Percentiles rank a stretch among this genome's conserved stretches.
phyloP scores from a whole-genome alignment of 2,797 vertebrate genomes.

The Etheostoma perlongum region DNA sequence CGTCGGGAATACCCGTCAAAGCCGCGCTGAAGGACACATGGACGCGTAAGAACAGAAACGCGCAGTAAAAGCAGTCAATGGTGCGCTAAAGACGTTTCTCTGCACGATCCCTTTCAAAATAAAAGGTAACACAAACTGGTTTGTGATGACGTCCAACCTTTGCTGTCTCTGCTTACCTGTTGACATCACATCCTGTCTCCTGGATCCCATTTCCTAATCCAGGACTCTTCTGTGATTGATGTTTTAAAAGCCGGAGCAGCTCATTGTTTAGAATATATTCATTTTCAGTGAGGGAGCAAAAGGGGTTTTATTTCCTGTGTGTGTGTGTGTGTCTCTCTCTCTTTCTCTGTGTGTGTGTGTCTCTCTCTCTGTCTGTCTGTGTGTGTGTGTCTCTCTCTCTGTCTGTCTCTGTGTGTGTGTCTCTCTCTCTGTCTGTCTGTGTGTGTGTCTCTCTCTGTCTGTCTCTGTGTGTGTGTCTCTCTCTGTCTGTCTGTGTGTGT shows the following conservation, averaged over 20 bases:
- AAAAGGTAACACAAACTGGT: not conserved
- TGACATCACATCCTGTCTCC: conserved; percentile 47
- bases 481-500: not conserved
- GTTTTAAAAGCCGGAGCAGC: conserved; percentile 77
- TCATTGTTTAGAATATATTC: conserved; percentile 81
- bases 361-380: too few species aligned
- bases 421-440: too few species aligned
- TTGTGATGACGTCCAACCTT: conserved; percentile 21
- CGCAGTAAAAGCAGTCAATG: not conserved
- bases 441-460: too few species aligned
- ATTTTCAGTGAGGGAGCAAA: conserved; percentile 70
- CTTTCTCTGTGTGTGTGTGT: too few species aligned
- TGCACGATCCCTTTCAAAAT: conserved; percentile 16
- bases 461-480: too few species aligned
- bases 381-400: too few species aligned
- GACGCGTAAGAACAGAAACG: too few species aligned
- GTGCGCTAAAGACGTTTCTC: not conserved
- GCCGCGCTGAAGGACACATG: conserved; percentile 14
- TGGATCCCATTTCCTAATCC: conserved; percentile 56
- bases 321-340: not conserved
- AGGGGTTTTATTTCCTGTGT: conserved; percentile 75
- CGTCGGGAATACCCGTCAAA: conserved; percentile 39
- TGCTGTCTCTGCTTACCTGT: conserved; percentile 56
- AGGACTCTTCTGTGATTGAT: conserved; percentile 64
- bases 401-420: too few species aligned